Base-by-base conservation (phyloP, 2,888 invertebrate genomes). In the Carpatolechia fugitivella region DNA sequence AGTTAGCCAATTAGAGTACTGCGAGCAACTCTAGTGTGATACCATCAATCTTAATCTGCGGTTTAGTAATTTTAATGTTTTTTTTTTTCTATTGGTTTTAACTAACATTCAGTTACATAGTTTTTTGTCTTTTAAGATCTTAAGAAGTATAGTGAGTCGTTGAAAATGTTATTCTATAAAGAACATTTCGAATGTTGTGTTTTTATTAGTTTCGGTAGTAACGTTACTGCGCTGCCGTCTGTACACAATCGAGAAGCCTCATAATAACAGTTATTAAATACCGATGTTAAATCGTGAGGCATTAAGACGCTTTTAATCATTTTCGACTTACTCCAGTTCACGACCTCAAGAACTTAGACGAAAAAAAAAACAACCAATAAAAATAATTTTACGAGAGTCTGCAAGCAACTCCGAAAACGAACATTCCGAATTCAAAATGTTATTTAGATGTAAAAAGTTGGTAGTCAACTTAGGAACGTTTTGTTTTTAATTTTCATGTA, bases 1-100 rank as follows among this genome's bases (percentile, higher is more conserved):
- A 69, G 72, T 71, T 70, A 71, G 62, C 69, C 68, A 73, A 72
- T 74, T 73, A 69, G 57, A 66, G 62, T 65, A 66, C 62, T 16
- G n/a, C n/a, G 49, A 49, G 56, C 24, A 14, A 30, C 31, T 10
- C 31, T 35, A 29, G 20, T 31, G 13, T 33, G 24, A 13, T 40
- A 52, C 14, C 31, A 14, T 46, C 24, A 30, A 53, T 44, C 20
- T 44, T 24, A 20, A 44, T 44, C 13, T 44, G 20, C 44, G 1
- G 11, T 44, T 6, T 24, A 24, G 6, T 24, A 24, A 4, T 24
- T 20, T 44, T 29, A 29, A 1, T 8, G 10, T 10, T 11, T 33
- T 6, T 10, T 33, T 6, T 33, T 5, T n/a, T n/a, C 10, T 11
- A 33, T 33, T n/a, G n/a, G 3, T 8, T 11, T 33, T 33, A 33